Conservation (phyloP, 2,797 vertebrate species). For the Craterocephalus amniculus region DNA sequence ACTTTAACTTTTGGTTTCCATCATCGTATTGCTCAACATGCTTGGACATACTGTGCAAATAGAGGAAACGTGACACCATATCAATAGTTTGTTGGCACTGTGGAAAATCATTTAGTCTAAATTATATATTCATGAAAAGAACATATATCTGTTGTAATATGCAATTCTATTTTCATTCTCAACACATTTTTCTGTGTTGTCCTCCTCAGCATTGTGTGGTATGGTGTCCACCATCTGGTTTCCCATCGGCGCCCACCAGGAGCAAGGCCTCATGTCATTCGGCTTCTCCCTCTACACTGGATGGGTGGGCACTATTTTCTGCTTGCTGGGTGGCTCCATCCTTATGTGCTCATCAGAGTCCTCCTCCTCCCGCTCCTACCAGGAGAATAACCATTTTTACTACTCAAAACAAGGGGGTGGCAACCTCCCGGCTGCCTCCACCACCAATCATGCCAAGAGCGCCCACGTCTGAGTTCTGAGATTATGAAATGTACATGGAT, state of each 20-base stretch:
- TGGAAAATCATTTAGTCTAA: neutral
- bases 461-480: conserved; percentile 89
- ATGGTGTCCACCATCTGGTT: conserved; percentile 95
- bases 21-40: neutral
- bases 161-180: neutral
- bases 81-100: neutral
- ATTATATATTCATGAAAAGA: neutral
- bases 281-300: conserved; percentile 95
- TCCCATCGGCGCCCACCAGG: conserved; percentile 90
- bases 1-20: neutral
- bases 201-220: conserved; percentile 86
- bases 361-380: conserved; percentile 85
- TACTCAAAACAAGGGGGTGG: conserved; percentile 87
- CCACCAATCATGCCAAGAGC: conserved; percentile 92
- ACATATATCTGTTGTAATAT: neutral
- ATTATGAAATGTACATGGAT: neutral
- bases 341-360: conserved; percentile 88
- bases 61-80: neutral
- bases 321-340: conserved; percentile 89
- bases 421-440: conserved; percentile 68
- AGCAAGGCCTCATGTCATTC: conserved; percentile 92
- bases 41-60: neutral
- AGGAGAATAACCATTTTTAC: conserved; percentile 94
- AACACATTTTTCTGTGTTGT: neutral
- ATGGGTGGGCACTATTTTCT: conserved; percentile 92